Evolutionary conservation across 2,113 vertebrate species (phyloP).

Genomic region (Syngnathus scovelli): DNA sequence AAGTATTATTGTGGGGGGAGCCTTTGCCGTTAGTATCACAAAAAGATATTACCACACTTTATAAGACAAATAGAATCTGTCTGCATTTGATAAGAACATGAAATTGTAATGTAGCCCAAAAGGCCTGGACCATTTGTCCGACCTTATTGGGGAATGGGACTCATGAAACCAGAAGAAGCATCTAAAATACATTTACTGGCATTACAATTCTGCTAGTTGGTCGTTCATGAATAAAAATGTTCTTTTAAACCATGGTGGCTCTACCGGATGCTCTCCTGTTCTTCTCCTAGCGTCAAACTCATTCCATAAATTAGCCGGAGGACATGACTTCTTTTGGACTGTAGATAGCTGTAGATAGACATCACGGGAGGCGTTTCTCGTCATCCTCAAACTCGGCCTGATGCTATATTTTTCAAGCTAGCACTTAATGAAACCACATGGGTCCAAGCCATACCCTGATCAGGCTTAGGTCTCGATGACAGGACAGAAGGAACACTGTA

Average conservation of each 20-base stretch:
- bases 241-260: background rate
- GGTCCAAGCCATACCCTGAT: conserved; percentile 55
- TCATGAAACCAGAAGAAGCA: conserved; percentile 6
- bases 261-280: conserved; percentile 21
- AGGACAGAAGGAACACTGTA: conserved; percentile 64
- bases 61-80: conserved; percentile 17
- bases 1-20: conserved; percentile 24
- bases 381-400: conserved; percentile 47
- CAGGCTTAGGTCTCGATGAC: conserved; percentile 44
- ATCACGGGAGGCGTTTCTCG: conserved; percentile 28
- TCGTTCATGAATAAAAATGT: conserved; percentile 8
- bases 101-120: background rate
- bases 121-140: background rate
- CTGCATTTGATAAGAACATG: background rate
- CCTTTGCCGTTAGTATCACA: conserved; percentile 44
- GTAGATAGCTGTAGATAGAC: conserved; percentile 56
- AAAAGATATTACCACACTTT: conserved; percentile 50
- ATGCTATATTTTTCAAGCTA: conserved; percentile 62
- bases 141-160: background rate
- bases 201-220: conserved; percentile 30
- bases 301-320: conserved; percentile 38
- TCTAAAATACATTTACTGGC: conserved; percentile 8
- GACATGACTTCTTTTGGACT: conserved; percentile 44
- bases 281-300: conserved; percentile 23
- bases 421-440: conserved; percentile 64